Percentiles rank a stretch among this genome's conserved stretches.
phyloP scores from a whole-genome alignment of 2,113 vertebrate genomes.

The Pachycephala philippinensis region DNA sequence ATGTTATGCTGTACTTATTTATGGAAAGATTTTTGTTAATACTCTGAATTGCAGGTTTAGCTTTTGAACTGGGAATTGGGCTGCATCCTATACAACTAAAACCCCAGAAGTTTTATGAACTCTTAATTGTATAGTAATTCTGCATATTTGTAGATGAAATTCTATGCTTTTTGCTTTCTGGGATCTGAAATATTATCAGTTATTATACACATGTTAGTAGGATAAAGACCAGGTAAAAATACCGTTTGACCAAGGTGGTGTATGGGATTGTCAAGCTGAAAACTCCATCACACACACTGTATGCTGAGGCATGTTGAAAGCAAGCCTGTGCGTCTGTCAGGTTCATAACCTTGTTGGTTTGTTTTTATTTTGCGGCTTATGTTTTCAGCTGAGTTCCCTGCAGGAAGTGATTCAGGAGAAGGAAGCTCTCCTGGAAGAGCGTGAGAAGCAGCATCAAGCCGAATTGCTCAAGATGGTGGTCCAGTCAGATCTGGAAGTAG shows the following conservation, averaged over 20 bases:
- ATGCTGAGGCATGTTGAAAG: neutral
- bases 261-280: neutral
- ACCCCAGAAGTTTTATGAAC: neutral
- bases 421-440: slow-evolving; percentile 86
- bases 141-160: neutral
- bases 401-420: slow-evolving; percentile 84
- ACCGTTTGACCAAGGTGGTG: neutral
- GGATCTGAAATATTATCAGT: neutral
- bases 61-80: neutral
- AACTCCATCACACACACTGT: neutral
- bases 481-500: slow-evolving; percentile 68
- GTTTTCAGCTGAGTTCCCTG: slow-evolving; percentile 78
- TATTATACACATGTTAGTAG: neutral
- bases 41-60: neutral
- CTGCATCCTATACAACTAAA: neutral
- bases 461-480: slow-evolving; percentile 75
- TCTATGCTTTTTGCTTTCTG: neutral
- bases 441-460: slow-evolving; percentile 83
- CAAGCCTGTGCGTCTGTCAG: neutral
- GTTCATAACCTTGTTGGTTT: neutral
- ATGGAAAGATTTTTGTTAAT: neutral
- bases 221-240: neutral
- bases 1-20: neutral
- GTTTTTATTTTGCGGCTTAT: neutral
- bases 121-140: neutral